phyloP scores from a whole-genome alignment of 2,113 vertebrate species.

The Callocephalon fimbriatum region DNA sequence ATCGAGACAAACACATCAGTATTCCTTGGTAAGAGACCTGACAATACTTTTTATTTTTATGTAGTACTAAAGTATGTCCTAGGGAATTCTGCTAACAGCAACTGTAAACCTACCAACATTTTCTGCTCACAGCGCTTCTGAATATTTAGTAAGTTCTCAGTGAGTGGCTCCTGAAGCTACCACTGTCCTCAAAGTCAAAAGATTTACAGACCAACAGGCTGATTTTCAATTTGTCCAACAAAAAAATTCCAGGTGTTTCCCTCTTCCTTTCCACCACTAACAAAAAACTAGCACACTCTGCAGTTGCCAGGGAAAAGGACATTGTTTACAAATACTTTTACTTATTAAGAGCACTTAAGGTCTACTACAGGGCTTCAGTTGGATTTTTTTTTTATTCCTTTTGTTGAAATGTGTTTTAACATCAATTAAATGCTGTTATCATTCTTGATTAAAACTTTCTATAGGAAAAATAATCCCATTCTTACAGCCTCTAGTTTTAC shows the following conservation, averaged over 20 bases:
- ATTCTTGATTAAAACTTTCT: background rate
- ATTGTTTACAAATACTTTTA: constrained; percentile 37
- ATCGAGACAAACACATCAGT: background rate
- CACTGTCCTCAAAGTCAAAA: background rate
- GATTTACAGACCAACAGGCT: background rate
- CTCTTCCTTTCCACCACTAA: constrained; percentile 28
- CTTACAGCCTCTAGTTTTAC: background rate
- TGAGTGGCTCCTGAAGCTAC: background rate
- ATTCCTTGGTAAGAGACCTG: background rate
- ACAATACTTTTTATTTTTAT: background rate
- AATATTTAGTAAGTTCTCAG: background rate
- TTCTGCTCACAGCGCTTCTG: background rate
- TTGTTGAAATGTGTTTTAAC: background rate
- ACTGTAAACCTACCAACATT: background rate
- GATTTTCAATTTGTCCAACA: constrained; percentile 22
- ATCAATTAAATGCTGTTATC: background rate
- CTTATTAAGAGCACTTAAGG: background rate
- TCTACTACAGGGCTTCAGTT: background rate
- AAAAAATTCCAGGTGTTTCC: constrained; percentile 60
- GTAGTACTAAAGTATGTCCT: background rate
- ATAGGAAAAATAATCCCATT: background rate
- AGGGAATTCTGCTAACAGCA: constrained; percentile 1
- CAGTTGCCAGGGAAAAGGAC: background rate
- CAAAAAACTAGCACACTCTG: background rate
- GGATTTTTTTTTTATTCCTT: background rate